A percentile compares a stretch with the other conserved stretches of the same genome.
Conservation (phyloP, 2,113 vertebrate genomes). For the Myrmecophaga tridactyla region DNA sequence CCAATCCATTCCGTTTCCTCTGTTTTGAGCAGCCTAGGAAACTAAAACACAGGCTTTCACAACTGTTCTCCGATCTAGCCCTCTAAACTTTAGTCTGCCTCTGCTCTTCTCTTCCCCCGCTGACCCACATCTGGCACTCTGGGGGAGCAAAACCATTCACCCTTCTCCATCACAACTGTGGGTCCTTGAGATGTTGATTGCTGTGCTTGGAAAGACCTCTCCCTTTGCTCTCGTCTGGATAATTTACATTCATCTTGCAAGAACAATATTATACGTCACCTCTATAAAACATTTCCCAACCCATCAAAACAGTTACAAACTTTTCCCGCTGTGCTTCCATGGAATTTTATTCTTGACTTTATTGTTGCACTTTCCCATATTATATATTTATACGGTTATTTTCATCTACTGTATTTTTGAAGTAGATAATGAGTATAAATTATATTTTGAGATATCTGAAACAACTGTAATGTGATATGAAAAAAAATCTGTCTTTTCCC, state of each 20-base stretch:
- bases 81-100: neutral
- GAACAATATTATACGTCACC: neutral
- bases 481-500: neutral
- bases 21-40: too few species aligned
- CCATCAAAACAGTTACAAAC: neutral
- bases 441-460: conserved; percentile 16
- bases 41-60: neutral
- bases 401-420: neutral
- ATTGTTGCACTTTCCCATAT: neutral
- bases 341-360: neutral
- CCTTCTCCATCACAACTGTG: neutral
- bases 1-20: too few species aligned
- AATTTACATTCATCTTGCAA: neutral
- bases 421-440: neutral
- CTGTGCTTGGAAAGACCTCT: neutral
- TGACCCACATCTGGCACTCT: neutral
- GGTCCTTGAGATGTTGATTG: neutral
- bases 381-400: neutral
- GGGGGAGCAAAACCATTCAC: neutral
- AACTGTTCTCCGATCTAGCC: accelerated
- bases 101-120: neutral
- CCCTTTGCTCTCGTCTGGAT: neutral
- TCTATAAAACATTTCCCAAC: neutral
- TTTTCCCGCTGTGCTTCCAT: neutral
- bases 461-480: neutral